These are phyloP conservation scores for Drosophila colorata DNA, from an alignment of 2,888 invertebrate species.

Conservation along the genomic window DNA sequence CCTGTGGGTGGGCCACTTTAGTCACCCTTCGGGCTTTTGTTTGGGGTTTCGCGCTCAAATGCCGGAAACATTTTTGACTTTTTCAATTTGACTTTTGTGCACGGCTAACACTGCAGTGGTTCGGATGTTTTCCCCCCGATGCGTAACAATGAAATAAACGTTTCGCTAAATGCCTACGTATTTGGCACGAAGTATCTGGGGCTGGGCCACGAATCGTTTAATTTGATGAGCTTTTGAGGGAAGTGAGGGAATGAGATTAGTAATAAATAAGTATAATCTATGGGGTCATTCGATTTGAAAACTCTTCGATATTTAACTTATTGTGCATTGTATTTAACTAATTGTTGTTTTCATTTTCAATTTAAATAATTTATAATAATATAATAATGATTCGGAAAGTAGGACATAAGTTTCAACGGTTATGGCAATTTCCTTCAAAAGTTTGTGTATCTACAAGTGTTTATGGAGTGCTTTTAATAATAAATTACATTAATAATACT, in stretches of 20 bases:
- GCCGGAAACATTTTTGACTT: conserved; percentile 68
- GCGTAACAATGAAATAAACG: conserved; percentile 84
- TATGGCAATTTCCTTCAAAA: no score
- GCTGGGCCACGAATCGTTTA: conserved; percentile 52
- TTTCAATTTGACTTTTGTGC: conserved; percentile 77
- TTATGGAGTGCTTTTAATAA: not conserved
- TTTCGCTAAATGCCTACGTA: conserved; percentile 83
- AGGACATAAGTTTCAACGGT: no score
- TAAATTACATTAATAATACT: not conserved
- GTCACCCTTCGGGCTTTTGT: conserved; percentile 46
- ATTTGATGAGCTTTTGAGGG: conserved; percentile 63
- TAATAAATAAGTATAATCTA: not conserved
- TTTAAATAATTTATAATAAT: no score
- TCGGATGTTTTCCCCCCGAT: conserved; percentile 20
- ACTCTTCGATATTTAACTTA: not conserved
- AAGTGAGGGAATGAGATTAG: not conserved
- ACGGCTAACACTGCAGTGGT: conserved; percentile 32
- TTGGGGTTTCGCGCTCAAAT: conserved; percentile 33
- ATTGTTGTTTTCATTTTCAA: no score
- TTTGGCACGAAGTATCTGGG: conserved; percentile 46
- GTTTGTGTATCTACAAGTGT: no score
- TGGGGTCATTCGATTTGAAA: not conserved
- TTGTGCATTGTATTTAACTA: not conserved
- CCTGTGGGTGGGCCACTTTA: conserved; percentile 54
- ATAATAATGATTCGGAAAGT: no score